Evolutionary conservation across 2,113 vertebrate species (phyloP).

Genomic region (Cyanoramphus novaezelandiae): DNA sequence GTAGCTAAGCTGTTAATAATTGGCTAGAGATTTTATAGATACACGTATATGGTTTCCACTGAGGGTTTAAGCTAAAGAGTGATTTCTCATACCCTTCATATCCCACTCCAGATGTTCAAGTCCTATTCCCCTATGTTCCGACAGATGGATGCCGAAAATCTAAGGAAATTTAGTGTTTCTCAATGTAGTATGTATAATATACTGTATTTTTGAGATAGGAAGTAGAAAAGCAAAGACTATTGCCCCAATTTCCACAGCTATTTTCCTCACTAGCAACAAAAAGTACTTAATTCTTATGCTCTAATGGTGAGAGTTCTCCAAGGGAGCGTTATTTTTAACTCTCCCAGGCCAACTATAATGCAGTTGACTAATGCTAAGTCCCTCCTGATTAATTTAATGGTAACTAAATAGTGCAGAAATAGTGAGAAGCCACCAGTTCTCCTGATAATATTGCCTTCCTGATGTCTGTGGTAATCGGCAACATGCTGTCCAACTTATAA

Average conservation of each 20-base stretch:
- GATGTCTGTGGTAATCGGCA: not conserved
- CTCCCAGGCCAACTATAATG: not conserved
- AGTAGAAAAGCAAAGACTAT: not conserved
- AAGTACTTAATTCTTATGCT: constrained; percentile 28
- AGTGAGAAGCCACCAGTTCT: constrained; percentile 25
- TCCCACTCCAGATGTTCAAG: constrained; percentile 47
- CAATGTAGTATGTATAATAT: not conserved
- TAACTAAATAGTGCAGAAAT: constrained; percentile 54
- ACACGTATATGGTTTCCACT: not conserved
- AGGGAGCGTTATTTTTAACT: constrained; percentile 26
- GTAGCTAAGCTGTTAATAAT: constrained; percentile 46
- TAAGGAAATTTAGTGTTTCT: constrained; percentile 8
- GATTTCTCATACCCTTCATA: constrained; percentile 13
- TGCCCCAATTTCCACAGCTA: constrained; percentile 9
- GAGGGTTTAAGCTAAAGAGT: constrained; percentile 1
- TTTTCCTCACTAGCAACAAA: constrained; percentile 11
- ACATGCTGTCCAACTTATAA: not conserved
- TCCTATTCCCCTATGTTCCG: not conserved
- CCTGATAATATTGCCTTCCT: not conserved
- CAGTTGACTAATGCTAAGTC: constrained; percentile 34
- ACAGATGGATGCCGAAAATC: constrained; percentile 37
- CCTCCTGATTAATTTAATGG: constrained; percentile 55
- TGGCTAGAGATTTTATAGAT: not conserved
- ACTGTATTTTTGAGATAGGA: not conserved
- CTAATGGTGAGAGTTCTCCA: constrained; percentile 25